Evolutionary conservation across 1,140 invertebrate species (phyloP).

Genomic region (Drosophila willistoni): DNA sequence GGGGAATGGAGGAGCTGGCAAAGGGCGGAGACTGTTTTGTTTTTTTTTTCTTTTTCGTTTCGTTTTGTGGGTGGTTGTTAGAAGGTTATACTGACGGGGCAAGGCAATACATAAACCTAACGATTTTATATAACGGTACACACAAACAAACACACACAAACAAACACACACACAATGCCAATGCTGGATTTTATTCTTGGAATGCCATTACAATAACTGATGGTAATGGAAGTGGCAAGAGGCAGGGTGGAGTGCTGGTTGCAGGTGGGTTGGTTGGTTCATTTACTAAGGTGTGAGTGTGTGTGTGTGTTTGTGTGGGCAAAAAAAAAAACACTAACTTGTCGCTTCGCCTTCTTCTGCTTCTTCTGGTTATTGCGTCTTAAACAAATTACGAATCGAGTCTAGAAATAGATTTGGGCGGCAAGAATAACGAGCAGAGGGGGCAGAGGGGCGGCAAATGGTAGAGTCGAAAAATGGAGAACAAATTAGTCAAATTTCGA

Average conservation of each 20-base stretch:
- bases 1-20: neutral
- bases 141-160: conserved; percentile 24
- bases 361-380: conserved; percentile 10
- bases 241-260: conserved; percentile 12
- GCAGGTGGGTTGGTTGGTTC: conserved; percentile 7
- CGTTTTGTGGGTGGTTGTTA: conserved; percentile 25
- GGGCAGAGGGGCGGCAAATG: neutral
- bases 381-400: conserved; percentile 13
- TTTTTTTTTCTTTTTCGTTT: too few relatives aligned
- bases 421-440: neutral
- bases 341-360: conserved; percentile 4
- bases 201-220: conserved; percentile 62
- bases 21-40: neutral
- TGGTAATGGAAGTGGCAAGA: neutral
- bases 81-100: conserved; percentile 23
- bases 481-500: neutral
- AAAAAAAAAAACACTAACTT: conserved; percentile 5
- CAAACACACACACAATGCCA: conserved; percentile 5
- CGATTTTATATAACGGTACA: conserved; percentile 63
- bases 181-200: conserved; percentile 58
- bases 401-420: conserved; percentile 6
- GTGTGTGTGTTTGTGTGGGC: neutral
- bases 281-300: neutral
- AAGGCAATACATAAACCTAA: conserved; percentile 54
- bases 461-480: neutral